Percentiles rank a stretch among this genome's conserved stretches.
These are phyloP conservation scores for Nephrotoma appendiculata DNA, from an alignment of 2,888 invertebrate species.

Conservation along the genomic window DNA sequence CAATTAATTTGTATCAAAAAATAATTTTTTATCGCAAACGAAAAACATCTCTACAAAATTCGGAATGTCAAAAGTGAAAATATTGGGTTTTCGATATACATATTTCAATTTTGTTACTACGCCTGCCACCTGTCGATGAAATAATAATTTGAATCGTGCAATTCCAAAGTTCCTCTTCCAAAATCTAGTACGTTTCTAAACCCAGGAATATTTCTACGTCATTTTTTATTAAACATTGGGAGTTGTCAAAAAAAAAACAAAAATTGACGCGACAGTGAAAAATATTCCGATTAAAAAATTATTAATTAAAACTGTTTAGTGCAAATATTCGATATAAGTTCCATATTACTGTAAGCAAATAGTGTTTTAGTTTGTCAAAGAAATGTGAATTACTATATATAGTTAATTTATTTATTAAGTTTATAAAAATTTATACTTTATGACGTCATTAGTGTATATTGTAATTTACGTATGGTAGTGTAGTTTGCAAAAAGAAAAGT, in stretches of 20 bases:
- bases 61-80: too few species aligned
- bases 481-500: not conserved
- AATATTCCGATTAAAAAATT: not conserved
- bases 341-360: not conserved
- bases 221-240: not conserved
- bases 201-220: not conserved
- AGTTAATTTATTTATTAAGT: not conserved
- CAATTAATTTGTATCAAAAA: too few species aligned
- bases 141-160: not conserved
- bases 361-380: not conserved
- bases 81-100: too few species aligned
- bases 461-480: not conserved
- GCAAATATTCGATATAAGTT: not conserved
- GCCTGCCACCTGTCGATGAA: not conserved
- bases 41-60: too few species aligned
- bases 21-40: too few species aligned
- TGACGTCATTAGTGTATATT: not conserved
- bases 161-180: not conserved
- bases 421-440: not conserved
- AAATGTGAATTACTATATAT: not conserved
- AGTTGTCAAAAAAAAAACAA: slow-evolving; percentile 4
- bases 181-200: not conserved
- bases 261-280: slow-evolving; percentile 3
- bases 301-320: not conserved
- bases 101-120: too few species aligned